These are phyloP conservation scores for Nannoperca obscura DNA, from an alignment of 2,797 vertebrate species.

Conservation along the genomic window DNA sequence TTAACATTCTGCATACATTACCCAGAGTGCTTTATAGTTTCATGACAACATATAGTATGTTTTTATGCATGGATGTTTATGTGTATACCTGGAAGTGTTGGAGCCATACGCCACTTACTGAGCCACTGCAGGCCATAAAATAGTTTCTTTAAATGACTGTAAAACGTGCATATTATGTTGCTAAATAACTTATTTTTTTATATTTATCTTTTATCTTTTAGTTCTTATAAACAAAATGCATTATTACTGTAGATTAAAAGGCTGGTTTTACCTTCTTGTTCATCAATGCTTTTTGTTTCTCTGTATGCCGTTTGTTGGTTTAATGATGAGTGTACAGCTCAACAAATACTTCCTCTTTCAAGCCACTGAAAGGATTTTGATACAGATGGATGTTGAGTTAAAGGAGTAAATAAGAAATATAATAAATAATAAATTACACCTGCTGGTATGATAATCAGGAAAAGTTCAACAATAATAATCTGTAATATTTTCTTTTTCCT, in stretches of 20 bases:
- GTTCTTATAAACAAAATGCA: not conserved
- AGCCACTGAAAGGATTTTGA: not conserved
- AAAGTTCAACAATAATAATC: not conserved
- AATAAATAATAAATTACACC: not conserved
- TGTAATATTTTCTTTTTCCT: not conserved
- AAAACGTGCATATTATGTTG: not conserved
- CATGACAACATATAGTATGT: not conserved
- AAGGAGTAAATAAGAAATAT: not conserved
- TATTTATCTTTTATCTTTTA: not conserved
- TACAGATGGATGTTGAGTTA: not conserved
- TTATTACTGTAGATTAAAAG: not conserved
- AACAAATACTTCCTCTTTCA: not conserved
- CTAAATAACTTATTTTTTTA: not conserved
- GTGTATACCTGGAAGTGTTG: not conserved
- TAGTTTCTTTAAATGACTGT: not conserved
- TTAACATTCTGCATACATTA: not conserved
- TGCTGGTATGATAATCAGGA: not conserved
- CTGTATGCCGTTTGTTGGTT: not conserved
- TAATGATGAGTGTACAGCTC: not conserved
- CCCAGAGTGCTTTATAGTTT: conserved; percentile 12
- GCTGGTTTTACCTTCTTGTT: not conserved
- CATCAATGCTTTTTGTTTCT: not conserved
- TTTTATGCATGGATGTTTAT: not conserved
- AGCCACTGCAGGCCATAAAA: not conserved
- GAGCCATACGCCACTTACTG: not conserved